Evolutionary conservation across 1,140 invertebrate species (phyloP), one percentile per base, ranked within the genome.

Genomic region (Drosophila kanapiae): DNA sequence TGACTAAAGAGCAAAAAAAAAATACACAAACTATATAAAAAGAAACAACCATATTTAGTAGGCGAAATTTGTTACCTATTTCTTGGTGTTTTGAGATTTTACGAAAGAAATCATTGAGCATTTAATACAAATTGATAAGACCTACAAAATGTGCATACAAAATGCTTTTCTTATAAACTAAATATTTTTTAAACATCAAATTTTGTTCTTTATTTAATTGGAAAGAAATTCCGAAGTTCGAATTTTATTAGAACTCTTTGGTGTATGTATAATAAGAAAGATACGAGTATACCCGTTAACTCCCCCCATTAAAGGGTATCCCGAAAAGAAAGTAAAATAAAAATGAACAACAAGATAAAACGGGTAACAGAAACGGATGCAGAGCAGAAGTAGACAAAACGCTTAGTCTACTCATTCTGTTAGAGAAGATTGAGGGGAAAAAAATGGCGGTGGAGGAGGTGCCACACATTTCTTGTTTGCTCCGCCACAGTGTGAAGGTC

Each of bases 401-500:
- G 80, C 78, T 84, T 88, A 88, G 84, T 79, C 69, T 78, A 78
- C 80, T 80, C 67, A 59, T 49, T 72, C 45, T 48, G 38, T 37
- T 48, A 56, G 51, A 68, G 51, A 68, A 68, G 48, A 67, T 67
- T 68, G 42, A 23, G 47, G 43, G 9, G 45, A 10, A 18, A 16
- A 33, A 37, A n/a, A 16, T 6, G 40, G 33, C 7, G 4, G 4
- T 71, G 65, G 65, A 35, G 59, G 69, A 6, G 10, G 9, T 23
- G 51, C 29, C 71, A 57, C 70, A 62, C 74, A 42, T 67, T 80
- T 63, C 63, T 75, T 87, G 77, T 78, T 80, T 77, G 71, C 72
- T 80, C 72, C 56, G 27, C 38, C 47, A 72, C 74, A 65, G 75
- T 81, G 74, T 90, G 84, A 90, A 88, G 85, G 85, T 88, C 85